Percentiles rank a stretch among this genome's conserved stretches.
Evolutionary conservation across 64 coral and sea anemone genomes (phyloP).

Genomic region (Dendrophyllia cribrosa): DNA sequence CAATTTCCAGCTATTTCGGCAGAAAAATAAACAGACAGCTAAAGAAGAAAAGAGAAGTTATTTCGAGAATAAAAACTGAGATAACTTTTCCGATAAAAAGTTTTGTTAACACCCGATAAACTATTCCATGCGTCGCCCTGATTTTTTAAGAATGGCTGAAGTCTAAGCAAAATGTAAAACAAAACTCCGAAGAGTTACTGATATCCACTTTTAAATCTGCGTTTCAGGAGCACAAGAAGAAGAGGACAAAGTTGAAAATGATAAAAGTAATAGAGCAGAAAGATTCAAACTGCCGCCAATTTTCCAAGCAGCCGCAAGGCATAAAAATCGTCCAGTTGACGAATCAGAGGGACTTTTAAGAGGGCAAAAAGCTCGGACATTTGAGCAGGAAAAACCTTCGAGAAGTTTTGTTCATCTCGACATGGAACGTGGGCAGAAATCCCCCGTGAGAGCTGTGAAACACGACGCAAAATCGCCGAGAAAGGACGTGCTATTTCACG

Average conservation of each 20-base stretch:
- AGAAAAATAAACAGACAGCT: not conserved
- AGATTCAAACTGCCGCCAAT: slow-evolving; percentile 87
- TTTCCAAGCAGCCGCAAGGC: slow-evolving; percentile 74
- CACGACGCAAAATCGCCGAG: slow-evolving; percentile 5
- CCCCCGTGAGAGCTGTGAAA: slow-evolving; percentile 41
- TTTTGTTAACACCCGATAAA: not conserved
- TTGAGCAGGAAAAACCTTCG: slow-evolving; percentile 65
- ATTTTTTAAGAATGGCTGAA: not conserved
- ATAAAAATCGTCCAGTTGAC: slow-evolving; percentile 58
- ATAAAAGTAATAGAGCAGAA: slow-evolving; percentile 31
- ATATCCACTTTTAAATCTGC: slow-evolving; percentile 62
- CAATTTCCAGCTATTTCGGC: too few species aligned
- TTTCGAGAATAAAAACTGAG: not conserved
- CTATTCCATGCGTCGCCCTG: not conserved
- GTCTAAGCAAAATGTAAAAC: not conserved
- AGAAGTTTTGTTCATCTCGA: slow-evolving; percentile 34
- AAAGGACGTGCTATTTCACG: not conserved
- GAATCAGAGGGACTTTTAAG: slow-evolving; percentile 73
- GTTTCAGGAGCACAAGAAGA: slow-evolving; percentile 10
- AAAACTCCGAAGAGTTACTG: not conserved
- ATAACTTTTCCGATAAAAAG: not conserved
- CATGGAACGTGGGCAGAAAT: slow-evolving; percentile 59
- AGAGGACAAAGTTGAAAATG: slow-evolving; percentile 43
- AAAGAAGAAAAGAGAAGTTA: not conserved
- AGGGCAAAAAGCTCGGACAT: slow-evolving; percentile 84